phyloP scores from a whole-genome alignment of 2,113 vertebrate genomes.

The Prochilodus magdalenae region DNA sequence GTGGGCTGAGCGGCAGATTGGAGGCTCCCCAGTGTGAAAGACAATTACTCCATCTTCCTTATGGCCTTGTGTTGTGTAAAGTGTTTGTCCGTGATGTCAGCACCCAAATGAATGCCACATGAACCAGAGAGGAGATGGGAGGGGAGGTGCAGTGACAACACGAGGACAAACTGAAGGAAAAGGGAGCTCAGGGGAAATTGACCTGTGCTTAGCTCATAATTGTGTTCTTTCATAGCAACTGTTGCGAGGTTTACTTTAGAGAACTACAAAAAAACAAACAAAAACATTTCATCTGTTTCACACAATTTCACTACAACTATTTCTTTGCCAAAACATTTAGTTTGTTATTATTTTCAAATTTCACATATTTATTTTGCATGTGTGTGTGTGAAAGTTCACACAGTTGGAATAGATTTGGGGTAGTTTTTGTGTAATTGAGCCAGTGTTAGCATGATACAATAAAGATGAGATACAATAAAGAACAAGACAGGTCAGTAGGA shows the following conservation, averaged over 20 bases:
- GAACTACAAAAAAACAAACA: too few relatives aligned
- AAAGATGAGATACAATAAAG: too few relatives aligned
- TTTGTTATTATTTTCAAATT: too few relatives aligned
- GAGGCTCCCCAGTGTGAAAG: conserved; percentile 31
- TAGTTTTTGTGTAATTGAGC: too few relatives aligned
- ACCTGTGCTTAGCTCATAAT: not conserved
- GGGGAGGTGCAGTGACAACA: not conserved
- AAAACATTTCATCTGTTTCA: not conserved
- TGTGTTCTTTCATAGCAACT: not conserved
- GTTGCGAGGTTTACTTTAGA: not conserved
- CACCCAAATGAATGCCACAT: conserved; percentile 35
- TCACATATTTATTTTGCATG: too few relatives aligned
- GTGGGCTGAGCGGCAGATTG: conserved; percentile 25
- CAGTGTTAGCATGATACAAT: too few relatives aligned
- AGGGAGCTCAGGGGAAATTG: not conserved
- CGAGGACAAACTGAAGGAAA: conserved; percentile 14
- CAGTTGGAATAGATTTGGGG: too few relatives aligned
- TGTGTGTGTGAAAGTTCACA: too few relatives aligned
- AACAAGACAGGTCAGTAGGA: too few relatives aligned
- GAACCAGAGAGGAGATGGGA: not conserved
- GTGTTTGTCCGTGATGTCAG: conserved; percentile 35
- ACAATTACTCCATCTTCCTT: conserved; percentile 42
- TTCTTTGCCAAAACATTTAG: too few relatives aligned
- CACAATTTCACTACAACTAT: not conserved
- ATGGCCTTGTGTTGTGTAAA: conserved; percentile 22